These are phyloP conservation scores for Lepus americanus DNA, from an alignment of 2,113 vertebrate species.

Conservation along the genomic window DNA sequence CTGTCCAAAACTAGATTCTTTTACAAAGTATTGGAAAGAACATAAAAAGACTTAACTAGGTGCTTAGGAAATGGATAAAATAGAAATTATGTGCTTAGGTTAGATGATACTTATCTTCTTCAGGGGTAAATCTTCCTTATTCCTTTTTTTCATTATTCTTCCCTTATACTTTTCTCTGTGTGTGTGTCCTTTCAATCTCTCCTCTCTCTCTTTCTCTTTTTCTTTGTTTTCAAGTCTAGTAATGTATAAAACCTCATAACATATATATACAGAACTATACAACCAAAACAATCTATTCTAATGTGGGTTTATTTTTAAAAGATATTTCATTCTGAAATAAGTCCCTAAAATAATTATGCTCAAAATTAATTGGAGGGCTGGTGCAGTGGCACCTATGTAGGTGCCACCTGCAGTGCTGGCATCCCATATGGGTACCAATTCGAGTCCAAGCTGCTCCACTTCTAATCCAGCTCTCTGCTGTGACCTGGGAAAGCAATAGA, in stretches of 20 bases:
- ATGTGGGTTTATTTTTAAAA: slow-evolving; percentile 32
- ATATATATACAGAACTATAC: not conserved
- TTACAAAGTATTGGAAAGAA: slow-evolving; percentile 13
- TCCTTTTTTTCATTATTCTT: not conserved
- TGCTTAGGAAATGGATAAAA: slow-evolving; percentile 71
- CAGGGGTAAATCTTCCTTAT: not conserved
- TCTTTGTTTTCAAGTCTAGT: not conserved
- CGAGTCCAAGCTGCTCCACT: too few relatives aligned
- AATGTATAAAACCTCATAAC: not conserved
- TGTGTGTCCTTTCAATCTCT: not conserved
- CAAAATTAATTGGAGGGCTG: not conserved
- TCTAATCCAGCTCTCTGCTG: too few relatives aligned
- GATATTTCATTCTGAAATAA: slow-evolving; percentile 34
- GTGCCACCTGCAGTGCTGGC: too few relatives aligned
- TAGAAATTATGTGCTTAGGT: slow-evolving; percentile 56
- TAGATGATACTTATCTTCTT: slow-evolving; percentile 45
- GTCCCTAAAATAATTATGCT: not conserved
- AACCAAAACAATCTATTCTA: not conserved
- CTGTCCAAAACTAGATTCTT: slow-evolving; percentile 38
- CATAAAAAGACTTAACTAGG: slow-evolving; percentile 56
- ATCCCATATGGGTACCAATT: too few relatives aligned
- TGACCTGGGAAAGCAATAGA: too few relatives aligned
- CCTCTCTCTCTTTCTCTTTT: not conserved
- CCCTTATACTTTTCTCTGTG: not conserved
- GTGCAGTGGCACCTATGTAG: too few relatives aligned